A percentile compares a stretch with the other conserved stretches of the same genome.
These are phyloP conservation scores for Doryteuthis pealeii DNA, from an alignment of 1,140 invertebrate genomes.

Conservation along the genomic window DNA sequence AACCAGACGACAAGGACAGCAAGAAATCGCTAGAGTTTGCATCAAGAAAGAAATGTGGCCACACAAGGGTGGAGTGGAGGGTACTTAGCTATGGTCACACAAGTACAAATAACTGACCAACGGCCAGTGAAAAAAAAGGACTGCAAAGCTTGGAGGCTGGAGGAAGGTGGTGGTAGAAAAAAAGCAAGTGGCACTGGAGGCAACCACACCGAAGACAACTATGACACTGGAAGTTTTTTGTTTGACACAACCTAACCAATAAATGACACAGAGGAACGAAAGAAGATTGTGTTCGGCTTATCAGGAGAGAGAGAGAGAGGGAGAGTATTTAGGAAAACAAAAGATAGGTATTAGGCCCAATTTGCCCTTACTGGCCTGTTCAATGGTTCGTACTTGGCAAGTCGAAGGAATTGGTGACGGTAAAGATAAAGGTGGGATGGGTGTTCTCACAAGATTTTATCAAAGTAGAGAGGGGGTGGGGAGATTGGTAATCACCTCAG, in stretches of 20 bases:
- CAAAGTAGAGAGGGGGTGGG: too few species aligned
- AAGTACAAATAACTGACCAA: slow-evolving; percentile 11
- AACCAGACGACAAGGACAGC: slow-evolving; percentile 13
- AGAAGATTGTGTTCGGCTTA: not conserved
- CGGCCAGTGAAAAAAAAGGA: slow-evolving; percentile 27
- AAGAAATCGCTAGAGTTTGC: slow-evolving; percentile 28
- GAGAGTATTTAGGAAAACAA: slow-evolving; percentile 19
- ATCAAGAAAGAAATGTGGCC: slow-evolving; percentile 26
- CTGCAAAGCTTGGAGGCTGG: slow-evolving; percentile 23
- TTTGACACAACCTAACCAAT: too few species aligned
- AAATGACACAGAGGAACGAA: slow-evolving; percentile 10
- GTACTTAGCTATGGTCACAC: not conserved
- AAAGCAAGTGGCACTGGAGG: slow-evolving; percentile 20
- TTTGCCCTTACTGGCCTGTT: too few species aligned
- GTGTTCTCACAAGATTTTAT: too few species aligned
- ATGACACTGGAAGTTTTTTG: too few species aligned
- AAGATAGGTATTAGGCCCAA: too few species aligned
- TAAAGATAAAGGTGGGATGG: too few species aligned
- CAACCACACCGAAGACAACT: slow-evolving; percentile 6
- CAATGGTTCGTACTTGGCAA: too few species aligned
- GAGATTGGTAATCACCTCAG: too few species aligned
- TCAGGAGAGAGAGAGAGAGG: slow-evolving; percentile 15
- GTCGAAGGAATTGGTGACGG: too few species aligned
- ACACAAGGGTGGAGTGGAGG: slow-evolving; percentile 10
- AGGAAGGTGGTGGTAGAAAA: slow-evolving; percentile 25